Percentiles rank a stretch among this genome's conserved stretches.
phyloP scores from a whole-genome alignment of 37 sponge, comb jelly and placozoan genomes.

The Beroe ovata region DNA sequence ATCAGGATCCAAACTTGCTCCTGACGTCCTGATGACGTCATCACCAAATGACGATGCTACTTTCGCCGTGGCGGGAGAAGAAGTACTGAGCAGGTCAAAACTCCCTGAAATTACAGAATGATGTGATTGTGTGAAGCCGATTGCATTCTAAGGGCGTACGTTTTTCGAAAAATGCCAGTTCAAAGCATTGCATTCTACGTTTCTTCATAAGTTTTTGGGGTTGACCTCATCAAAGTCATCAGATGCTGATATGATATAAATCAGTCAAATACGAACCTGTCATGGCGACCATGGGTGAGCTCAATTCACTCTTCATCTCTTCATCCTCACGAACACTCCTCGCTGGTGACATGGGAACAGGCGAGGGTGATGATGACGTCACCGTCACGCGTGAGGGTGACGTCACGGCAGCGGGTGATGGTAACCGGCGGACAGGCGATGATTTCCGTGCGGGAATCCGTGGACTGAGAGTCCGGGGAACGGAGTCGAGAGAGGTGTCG shows the following conservation, averaged over 20 bases:
- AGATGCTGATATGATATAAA: too few relatives aligned
- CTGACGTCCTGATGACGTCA: slow-evolving; percentile 15
- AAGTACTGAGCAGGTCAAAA: background rate
- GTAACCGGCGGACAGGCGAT: background rate
- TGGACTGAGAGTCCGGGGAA: background rate
- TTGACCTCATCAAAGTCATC: too few relatives aligned
- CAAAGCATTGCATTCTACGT: too few relatives aligned
- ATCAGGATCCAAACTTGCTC: slow-evolving; percentile 11
- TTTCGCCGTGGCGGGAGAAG: background rate
- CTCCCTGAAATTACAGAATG: background rate
- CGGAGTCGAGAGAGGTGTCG: slow-evolving; percentile 7
- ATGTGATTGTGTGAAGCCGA: too few relatives aligned
- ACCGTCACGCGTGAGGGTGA: too few relatives aligned
- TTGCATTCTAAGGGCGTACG: too few relatives aligned
- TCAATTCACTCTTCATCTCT: background rate
- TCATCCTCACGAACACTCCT: background rate
- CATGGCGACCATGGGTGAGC: background rate
- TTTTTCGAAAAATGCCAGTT: too few relatives aligned
- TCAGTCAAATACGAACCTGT: too few relatives aligned
- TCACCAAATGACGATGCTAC: slow-evolving; percentile 24
- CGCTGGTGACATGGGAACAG: background rate
- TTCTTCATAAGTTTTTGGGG: too few relatives aligned
- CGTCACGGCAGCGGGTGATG: background rate
- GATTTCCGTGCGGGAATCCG: background rate
- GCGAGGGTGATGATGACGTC: too few relatives aligned